Evolutionary conservation across 2,888 invertebrate genomes (phyloP).

Genomic region (Eupithecia subumbrata): DNA sequence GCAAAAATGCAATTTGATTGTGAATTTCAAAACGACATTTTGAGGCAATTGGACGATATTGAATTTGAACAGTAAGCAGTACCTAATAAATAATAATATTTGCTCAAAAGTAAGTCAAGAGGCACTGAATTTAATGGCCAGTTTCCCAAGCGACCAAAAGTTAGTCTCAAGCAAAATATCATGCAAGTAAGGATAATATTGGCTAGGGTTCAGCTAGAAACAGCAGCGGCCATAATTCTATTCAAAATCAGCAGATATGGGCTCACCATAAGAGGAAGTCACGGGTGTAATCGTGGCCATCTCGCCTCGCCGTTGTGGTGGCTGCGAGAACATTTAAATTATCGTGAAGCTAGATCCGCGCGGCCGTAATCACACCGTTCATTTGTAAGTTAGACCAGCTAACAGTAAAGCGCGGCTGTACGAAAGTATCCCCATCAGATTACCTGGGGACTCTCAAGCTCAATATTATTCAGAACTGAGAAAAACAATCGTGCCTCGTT

Average conservation of each 20-base stretch:
- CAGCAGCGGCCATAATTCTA: slow-evolving; percentile 67
- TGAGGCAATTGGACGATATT: not conserved
- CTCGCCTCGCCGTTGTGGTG: slow-evolving; percentile 62
- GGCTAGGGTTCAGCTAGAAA: slow-evolving; percentile 40
- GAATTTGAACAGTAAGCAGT: not conserved
- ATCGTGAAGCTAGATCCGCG: slow-evolving; percentile 79
- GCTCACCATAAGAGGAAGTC: slow-evolving; percentile 76
- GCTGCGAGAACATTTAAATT: slow-evolving; percentile 81
- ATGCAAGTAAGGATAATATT: slow-evolving; percentile 37
- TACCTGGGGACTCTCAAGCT: slow-evolving; percentile 72
- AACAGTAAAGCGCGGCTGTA: slow-evolving; percentile 73
- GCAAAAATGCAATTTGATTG: not conserved
- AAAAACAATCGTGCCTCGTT: slow-evolving; percentile 83
- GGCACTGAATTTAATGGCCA: not conserved
- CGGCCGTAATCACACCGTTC: slow-evolving; percentile 81
- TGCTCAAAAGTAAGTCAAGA: not conserved
- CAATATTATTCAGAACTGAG: slow-evolving; percentile 83
- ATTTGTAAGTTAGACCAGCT: slow-evolving; percentile 77
- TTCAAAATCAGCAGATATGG: slow-evolving; percentile 73
- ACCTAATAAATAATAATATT: not conserved
- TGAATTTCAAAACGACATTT: not conserved
- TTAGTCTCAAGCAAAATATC: slow-evolving; percentile 24
- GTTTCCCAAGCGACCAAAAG: slow-evolving; percentile 10
- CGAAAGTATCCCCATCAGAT: slow-evolving; percentile 81
- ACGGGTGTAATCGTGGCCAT: slow-evolving; percentile 74